A percentile compares a stretch with the other conserved stretches of the same genome.
Evolutionary conservation across 2,113 vertebrate genomes (phyloP).

Genomic region (Sorex fumeus): DNA sequence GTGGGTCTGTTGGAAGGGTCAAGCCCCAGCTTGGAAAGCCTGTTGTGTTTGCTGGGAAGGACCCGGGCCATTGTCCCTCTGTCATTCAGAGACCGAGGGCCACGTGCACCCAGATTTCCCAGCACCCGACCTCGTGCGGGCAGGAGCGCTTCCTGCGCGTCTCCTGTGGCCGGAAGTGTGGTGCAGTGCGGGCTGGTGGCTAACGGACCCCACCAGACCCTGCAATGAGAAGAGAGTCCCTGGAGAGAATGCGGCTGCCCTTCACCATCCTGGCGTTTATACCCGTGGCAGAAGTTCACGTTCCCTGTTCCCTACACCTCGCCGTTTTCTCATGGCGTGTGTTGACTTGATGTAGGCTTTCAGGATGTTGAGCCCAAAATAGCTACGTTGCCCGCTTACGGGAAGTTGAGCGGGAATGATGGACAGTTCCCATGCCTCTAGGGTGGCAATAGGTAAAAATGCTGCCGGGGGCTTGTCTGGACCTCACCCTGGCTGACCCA

Average conservation of each 20-base stretch:
- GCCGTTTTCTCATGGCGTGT: constrained; percentile 26
- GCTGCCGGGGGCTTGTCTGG: background rate
- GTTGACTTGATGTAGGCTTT: constrained; percentile 38
- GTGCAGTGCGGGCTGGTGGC: background rate
- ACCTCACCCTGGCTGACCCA: background rate
- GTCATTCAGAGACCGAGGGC: too few relatives aligned
- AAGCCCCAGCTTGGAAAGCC: background rate
- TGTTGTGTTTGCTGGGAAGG: background rate
- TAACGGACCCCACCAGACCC: background rate
- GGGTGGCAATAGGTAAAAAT: background rate
- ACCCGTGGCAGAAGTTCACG: background rate
- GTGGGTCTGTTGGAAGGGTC: background rate
- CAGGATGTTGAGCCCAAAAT: constrained; percentile 28
- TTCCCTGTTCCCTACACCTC: background rate
- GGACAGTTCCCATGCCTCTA: background rate
- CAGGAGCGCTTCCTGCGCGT: background rate
- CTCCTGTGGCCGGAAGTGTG: background rate
- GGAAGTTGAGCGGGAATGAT: background rate
- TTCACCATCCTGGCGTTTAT: constrained; percentile 27
- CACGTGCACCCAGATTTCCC: too few relatives aligned
- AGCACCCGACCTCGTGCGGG: too few relatives aligned
- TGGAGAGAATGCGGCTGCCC: background rate
- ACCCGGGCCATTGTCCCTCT: background rate
- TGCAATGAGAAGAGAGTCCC: background rate
- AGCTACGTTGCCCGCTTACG: background rate